Percentiles rank a stretch among this genome's conserved stretches.
phyloP scores from a whole-genome alignment of 2,888 invertebrate genomes.

The Eugnorisma glareosa region DNA sequence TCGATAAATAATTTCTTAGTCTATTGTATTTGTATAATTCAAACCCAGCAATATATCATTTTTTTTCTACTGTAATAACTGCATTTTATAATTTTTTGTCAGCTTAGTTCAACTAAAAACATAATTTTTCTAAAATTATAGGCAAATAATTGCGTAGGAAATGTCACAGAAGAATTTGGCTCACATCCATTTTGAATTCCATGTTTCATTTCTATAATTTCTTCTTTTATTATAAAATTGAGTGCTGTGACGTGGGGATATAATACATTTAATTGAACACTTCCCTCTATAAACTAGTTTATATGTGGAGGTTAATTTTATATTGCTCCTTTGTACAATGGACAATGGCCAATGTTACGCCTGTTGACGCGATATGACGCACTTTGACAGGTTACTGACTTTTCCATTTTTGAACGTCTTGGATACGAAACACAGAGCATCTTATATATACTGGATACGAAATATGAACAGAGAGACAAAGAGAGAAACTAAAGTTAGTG shows the following conservation, averaged over 20 bases:
- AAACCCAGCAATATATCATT: not conserved
- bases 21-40: not conserved
- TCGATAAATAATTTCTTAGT: not conserved
- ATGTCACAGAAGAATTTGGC: slow-evolving; percentile 62
- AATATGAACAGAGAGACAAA: not conserved
- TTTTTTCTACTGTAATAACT: not conserved
- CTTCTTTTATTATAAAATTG: slow-evolving; percentile 40
- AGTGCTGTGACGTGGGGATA: slow-evolving; percentile 35
- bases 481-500: not conserved
- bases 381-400: slow-evolving; percentile 29
- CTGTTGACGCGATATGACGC: slow-evolving; percentile 31
- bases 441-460: too few relatives aligned
- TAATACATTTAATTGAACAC: slow-evolving; percentile 54
- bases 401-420: not conserved
- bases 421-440: too few relatives aligned
- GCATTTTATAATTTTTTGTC: not conserved
- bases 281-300: slow-evolving; percentile 47
- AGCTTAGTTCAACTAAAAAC: not conserved
- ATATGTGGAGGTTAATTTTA: slow-evolving; percentile 26
- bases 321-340: slow-evolving; percentile 34
- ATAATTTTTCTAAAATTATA: slow-evolving; percentile 30
- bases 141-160: slow-evolving; percentile 39
- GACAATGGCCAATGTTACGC: slow-evolving; percentile 45
- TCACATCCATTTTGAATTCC: slow-evolving; percentile 51
- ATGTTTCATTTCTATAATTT: slow-evolving; percentile 48